Percentiles rank a stretch among this genome's conserved stretches.
phyloP scores from a whole-genome alignment of 2,888 invertebrate species.

The Cosmia pyralina region DNA sequence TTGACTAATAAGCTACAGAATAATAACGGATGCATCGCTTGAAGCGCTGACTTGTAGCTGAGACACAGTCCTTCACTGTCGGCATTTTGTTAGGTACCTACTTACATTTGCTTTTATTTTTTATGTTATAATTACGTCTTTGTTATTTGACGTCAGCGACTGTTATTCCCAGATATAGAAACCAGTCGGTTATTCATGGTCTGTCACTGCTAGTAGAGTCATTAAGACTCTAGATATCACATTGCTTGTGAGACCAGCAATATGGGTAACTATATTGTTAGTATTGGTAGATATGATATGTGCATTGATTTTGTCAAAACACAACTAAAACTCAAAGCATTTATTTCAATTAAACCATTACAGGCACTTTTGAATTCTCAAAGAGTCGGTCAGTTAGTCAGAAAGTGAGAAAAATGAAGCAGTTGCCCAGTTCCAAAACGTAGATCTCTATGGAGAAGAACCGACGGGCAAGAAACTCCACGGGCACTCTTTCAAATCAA shows the following conservation, averaged over 20 bases:
- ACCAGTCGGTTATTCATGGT: conserved; percentile 42
- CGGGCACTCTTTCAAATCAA: too few species aligned
- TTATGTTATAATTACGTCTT: too few species aligned
- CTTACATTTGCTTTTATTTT: conserved; percentile 24
- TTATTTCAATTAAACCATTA: too few species aligned
- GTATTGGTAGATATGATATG: not conserved
- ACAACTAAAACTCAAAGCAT: too few species aligned
- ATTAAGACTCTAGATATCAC: not conserved
- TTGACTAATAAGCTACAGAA: conserved; percentile 50
- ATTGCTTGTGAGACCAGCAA: not conserved
- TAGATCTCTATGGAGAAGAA: too few species aligned
- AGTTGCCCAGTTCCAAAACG: too few species aligned
- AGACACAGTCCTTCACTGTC: conserved; percentile 35
- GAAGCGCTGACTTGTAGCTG: conserved; percentile 31
- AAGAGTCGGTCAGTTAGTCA: too few species aligned
- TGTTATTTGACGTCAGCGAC: conserved; percentile 43
- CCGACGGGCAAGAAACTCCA: too few species aligned
- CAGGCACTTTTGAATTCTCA: too few species aligned
- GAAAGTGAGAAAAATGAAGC: too few species aligned
- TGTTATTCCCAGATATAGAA: conserved; percentile 32
- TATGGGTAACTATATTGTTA: not conserved
- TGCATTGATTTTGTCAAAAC: not conserved
- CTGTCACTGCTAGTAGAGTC: conserved; percentile 6
- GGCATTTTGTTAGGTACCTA: conserved; percentile 6
- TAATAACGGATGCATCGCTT: conserved; percentile 52